Evolutionary conservation across 1,140 invertebrate genomes (phyloP).

Genomic region (Musca vetustissima): DNA sequence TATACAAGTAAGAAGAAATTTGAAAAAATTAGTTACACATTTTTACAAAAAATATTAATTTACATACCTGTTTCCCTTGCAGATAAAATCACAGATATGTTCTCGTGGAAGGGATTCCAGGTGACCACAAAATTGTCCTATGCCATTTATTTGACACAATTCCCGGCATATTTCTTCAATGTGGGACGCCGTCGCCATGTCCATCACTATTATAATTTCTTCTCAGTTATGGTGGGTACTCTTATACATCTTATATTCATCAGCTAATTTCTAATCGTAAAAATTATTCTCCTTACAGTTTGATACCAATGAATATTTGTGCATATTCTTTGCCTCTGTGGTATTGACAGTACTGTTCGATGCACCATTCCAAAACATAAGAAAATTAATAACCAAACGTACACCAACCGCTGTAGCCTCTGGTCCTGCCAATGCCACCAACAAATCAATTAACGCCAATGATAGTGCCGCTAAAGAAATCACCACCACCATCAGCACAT

Average conservation of each 20-base stretch:
- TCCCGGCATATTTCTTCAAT: slow-evolving; percentile 69
- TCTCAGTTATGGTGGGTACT: slow-evolving; percentile 58
- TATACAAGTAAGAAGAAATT: slow-evolving; percentile 60
- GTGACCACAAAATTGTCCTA: slow-evolving; percentile 67
- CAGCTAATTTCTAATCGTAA: not conserved
- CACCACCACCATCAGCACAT: too few species aligned
- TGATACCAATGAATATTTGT: slow-evolving; percentile 61
- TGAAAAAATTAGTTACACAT: not conserved
- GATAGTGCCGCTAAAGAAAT: slow-evolving; percentile 1
- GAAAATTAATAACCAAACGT: slow-evolving; percentile 58
- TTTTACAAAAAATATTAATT: not conserved
- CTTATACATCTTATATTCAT: not conserved
- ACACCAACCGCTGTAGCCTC: slow-evolving; percentile 24
- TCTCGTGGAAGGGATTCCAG: slow-evolving; percentile 64
- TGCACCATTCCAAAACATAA: slow-evolving; percentile 69
- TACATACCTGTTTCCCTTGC: slow-evolving; percentile 25
- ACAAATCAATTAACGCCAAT: not conserved
- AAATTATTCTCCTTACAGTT: slow-evolving; percentile 51
- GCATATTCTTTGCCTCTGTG: slow-evolving; percentile 61
- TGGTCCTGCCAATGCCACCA: not conserved
- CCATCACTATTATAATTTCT: slow-evolving; percentile 62
- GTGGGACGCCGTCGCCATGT: slow-evolving; percentile 62
- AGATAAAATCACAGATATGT: slow-evolving; percentile 59
- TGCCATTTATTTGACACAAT: slow-evolving; percentile 68
- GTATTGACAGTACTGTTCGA: slow-evolving; percentile 68